Percentiles rank a stretch among this genome's conserved stretches.
phyloP scores from a whole-genome alignment of 2,113 vertebrate species.

The Acanthisitta chloris region DNA sequence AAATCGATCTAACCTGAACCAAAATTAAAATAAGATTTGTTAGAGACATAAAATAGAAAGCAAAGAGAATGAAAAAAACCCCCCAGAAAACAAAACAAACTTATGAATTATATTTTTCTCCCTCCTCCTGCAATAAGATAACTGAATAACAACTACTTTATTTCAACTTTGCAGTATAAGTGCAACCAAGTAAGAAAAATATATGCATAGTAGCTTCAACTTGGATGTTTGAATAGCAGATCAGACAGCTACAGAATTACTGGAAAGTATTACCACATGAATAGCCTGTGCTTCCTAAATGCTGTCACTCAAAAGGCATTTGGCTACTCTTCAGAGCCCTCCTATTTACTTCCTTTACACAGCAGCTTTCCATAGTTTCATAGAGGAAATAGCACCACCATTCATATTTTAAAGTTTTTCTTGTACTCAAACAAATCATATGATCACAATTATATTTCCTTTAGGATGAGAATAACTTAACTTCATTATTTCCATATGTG shows the following conservation, averaged over 20 bases:
- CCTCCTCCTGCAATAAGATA: not conserved
- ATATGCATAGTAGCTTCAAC: not conserved
- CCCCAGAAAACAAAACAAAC: not conserved
- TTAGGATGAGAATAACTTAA: constrained; percentile 10
- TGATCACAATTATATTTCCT: not conserved
- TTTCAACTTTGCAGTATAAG: not conserved
- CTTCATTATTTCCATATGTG: constrained; percentile 13
- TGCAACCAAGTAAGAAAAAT: not conserved
- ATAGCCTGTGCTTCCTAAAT: constrained; percentile 24
- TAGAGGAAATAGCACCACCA: constrained; percentile 41
- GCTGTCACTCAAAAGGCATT: constrained; percentile 39
- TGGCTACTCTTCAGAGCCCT: not conserved
- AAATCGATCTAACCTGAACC: not conserved
- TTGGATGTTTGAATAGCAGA: not conserved
- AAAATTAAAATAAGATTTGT: not conserved
- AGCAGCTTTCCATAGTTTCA: not conserved
- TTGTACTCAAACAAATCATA: constrained; percentile 33
- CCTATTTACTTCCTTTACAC: not conserved
- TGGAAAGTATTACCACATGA: constrained; percentile 8
- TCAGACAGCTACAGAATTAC: not conserved
- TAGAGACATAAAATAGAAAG: not conserved
- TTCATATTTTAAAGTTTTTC: constrained; percentile 46
- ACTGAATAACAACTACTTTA: not conserved
- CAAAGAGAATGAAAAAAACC: not conserved
- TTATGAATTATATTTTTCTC: not conserved